Evolutionary conservation across 2,113 vertebrate genomes (phyloP).

Genomic region (Corydoras sp.): DNA sequence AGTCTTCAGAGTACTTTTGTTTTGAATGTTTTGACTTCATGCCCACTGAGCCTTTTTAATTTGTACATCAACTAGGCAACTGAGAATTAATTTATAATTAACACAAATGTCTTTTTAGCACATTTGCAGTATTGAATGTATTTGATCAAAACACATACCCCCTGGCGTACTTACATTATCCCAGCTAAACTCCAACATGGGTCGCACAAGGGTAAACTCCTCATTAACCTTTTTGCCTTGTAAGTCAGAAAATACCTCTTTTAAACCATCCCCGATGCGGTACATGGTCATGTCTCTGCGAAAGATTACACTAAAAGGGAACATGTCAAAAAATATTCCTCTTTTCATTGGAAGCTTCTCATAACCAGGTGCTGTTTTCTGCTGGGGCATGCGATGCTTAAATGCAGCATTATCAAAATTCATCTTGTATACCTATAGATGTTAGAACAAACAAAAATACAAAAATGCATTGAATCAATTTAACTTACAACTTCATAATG

Average conservation of each 20-base stretch:
- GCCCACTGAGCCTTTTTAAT: no score
- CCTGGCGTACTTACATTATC: conserved; percentile 58
- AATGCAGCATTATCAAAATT: conserved; percentile 71
- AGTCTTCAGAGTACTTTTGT: no score
- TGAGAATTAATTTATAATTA: neutral
- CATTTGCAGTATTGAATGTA: conserved; percentile 1
- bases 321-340: conserved; percentile 71
- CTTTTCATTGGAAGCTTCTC: conserved; percentile 71
- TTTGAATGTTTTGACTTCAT: no score
- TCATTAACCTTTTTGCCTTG: conserved; percentile 70
- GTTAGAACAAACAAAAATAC: neutral
- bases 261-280: conserved; percentile 63
- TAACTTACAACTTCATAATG: no score
- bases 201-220: conserved; percentile 65
- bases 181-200: conserved; percentile 73
- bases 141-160: neutral
- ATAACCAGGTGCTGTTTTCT: conserved; percentile 66
- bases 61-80: no score
- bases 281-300: conserved; percentile 70
- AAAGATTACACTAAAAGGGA: conserved; percentile 69
- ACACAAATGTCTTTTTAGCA: neutral
- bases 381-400: conserved; percentile 66
- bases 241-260: conserved; percentile 68
- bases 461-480: neutral
- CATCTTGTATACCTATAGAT: conserved; percentile 66